Base-by-base conservation (phyloP, 2,113 vertebrate species). In the Rhea americana region DNA sequence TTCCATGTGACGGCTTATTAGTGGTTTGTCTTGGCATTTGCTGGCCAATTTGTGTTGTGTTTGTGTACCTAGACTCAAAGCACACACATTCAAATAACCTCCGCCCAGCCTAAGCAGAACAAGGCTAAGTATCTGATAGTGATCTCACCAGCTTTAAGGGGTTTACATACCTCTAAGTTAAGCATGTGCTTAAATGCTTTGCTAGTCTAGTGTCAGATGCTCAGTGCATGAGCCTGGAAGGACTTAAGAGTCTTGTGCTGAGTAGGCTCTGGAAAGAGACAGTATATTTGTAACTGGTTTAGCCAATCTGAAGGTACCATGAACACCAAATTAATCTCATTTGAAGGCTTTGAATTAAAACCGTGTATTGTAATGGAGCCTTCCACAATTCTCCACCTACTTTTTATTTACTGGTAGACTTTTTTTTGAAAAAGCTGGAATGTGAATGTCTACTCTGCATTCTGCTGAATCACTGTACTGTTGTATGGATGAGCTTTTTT, bases 321-420 rank as follows among this genome's bases (percentile, higher is more conserved):
- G 73, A 82, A 35, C 71, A 77, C 32, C 55, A 77, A 68, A 89
- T 87, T 93, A 94, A 90, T 91, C 80, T 96, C 25, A 93, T 95
- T 94, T 90, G 74, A 87, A 93, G 88, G 66, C 62, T 96, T 90
- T 93, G 90, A 87, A 95, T 94, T 94, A 93, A 84, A 56, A 94
- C 77, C 88, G 71, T 82, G 86, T 79, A 82, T 50, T 87, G 63
- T 73, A 83, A 53, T 70, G 81, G 53, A 92, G 19, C 90, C 67
- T 95, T 83, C 93, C 92, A 93, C 58, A 85, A 63, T 62, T 95
- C 81, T 55, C 83, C 84, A 89, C 92, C 95, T 95, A 93, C 45
- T 79, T 95, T 90, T 77, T 88, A 58, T 91, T 95, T 95, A 90
- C 94, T 93, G 74, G 59, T 90, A 1, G 65, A 14, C 90, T 96